phyloP scores from a whole-genome alignment of 1,140 invertebrate genomes.

The Saxidomus purpurata region DNA sequence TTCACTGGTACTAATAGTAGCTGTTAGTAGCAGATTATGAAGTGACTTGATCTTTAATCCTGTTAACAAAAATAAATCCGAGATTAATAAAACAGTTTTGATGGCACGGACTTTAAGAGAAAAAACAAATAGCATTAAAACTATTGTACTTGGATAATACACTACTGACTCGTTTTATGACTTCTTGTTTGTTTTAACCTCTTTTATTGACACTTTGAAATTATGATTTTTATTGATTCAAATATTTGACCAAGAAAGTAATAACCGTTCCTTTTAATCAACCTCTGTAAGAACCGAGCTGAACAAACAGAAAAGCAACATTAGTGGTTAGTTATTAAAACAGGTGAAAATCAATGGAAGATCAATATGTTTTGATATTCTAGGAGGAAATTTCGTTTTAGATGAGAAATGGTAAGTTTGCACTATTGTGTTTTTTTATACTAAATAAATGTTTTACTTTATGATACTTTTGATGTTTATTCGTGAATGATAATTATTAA shows the following conservation, averaged over 20 bases:
- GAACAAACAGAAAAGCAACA: background rate
- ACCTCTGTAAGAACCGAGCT: background rate
- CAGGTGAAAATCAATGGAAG: background rate
- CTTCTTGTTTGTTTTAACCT: background rate
- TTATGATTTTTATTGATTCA: background rate
- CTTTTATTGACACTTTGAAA: background rate
- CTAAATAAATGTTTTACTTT: too few relatives aligned
- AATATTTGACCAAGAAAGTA: background rate
- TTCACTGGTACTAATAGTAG: too few relatives aligned
- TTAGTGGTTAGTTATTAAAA: background rate
- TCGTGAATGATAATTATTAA: too few relatives aligned
- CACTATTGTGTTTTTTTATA: too few relatives aligned
- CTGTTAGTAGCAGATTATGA: background rate
- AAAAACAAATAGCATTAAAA: background rate
- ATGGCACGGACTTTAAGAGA: background rate
- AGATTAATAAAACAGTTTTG: conserved; percentile 1
- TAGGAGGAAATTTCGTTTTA: background rate
- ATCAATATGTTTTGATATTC: background rate
- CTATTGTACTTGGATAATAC: background rate
- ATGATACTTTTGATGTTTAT: too few relatives aligned
- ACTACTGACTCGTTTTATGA: background rate
- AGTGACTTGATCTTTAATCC: conserved; percentile 3
- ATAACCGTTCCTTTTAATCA: background rate
- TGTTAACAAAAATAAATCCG: background rate
- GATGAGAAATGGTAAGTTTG: background rate